phyloP scores from a whole-genome alignment of 2,888 invertebrate species.

The Tiliacea citrago region DNA sequence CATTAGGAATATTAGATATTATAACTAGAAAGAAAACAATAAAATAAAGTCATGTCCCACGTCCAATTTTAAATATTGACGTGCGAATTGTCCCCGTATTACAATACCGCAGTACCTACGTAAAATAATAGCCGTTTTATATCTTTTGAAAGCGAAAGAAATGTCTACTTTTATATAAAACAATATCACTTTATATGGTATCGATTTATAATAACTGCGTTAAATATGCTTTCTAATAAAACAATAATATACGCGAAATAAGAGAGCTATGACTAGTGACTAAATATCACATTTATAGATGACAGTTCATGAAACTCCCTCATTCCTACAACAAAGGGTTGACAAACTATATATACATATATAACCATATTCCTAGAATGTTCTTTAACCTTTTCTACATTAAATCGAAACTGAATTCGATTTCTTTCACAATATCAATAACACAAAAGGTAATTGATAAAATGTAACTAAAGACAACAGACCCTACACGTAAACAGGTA shows the following conservation, averaged over 20 bases:
- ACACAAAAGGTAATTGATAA: conserved; percentile 30
- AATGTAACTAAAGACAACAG: background rate
- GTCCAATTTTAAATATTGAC: conserved; percentile 12
- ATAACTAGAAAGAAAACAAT: background rate
- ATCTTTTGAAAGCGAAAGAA: conserved; percentile 19
- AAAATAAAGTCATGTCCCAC: background rate
- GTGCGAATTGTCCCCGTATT: background rate
- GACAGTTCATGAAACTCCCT: background rate
- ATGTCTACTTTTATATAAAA: conserved; percentile 10
- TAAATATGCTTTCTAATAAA: background rate
- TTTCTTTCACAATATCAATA: background rate
- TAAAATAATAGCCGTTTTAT: conserved; percentile 8
- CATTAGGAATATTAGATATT: background rate
- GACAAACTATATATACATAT: no score
- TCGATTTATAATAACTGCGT: background rate
- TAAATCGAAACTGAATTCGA: no score
- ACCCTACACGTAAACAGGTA: conserved; percentile 41
- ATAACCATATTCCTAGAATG: background rate
- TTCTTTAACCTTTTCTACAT: no score
- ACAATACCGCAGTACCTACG: background rate
- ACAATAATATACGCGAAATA: background rate
- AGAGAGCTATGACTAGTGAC: background rate
- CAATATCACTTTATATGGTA: conserved; percentile 2
- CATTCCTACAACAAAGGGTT: background rate
- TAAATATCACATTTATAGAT: background rate